Evolutionary conservation across 1,140 invertebrate genomes (phyloP).

Genomic region (Leptinotarsa texana): DNA sequence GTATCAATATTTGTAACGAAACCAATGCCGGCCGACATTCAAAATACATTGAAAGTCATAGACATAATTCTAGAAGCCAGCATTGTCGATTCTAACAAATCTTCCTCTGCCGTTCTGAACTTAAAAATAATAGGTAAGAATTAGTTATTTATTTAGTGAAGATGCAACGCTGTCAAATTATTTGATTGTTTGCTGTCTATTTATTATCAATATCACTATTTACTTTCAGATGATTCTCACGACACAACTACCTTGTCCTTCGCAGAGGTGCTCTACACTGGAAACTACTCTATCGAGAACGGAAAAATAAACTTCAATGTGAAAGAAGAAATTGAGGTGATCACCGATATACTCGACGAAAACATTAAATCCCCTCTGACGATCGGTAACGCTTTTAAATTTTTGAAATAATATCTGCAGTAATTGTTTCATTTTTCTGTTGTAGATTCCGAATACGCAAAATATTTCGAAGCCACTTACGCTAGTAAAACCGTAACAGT

Average conservation of each 20-base stretch:
- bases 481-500: conserved; percentile 3
- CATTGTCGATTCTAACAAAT: neutral
- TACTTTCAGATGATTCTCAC: neutral
- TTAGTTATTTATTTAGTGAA: neutral
- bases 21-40: neutral
- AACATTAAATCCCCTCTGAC: neutral
- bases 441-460: conserved; percentile 6
- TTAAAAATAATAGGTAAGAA: conserved; percentile 5
- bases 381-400: neutral
- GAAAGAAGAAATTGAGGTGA: neutral
- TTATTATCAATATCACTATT: neutral
- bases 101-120: neutral
- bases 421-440: neutral
- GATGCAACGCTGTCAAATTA: too few relatives aligned
- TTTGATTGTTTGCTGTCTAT: too few relatives aligned
- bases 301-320: neutral
- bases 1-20: neutral
- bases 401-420: neutral
- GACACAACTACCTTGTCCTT: neutral
- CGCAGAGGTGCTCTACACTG: neutral
- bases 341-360: neutral
- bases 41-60: neutral
- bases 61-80: neutral
- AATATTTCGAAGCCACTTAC: conserved; percentile 1
- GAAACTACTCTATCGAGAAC: neutral